Evolutionary conservation across 2,888 invertebrate genomes (phyloP).

Genomic region (Diachrysia chrysitis): DNA sequence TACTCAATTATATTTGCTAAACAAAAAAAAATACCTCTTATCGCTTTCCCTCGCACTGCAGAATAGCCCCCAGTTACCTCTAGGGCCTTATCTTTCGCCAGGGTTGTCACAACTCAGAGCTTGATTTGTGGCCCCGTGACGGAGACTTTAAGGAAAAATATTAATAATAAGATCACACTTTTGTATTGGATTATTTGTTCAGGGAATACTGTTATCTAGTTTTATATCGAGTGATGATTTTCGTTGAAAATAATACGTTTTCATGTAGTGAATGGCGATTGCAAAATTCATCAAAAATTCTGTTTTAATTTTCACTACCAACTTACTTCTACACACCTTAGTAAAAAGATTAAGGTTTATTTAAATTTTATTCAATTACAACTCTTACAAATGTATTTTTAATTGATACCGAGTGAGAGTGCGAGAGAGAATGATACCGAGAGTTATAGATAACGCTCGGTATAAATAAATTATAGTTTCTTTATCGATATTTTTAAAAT

Average conservation of each 20-base stretch:
- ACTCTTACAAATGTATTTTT: too few relatives aligned
- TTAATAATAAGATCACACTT: conserved; percentile 41
- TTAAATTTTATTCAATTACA: too few relatives aligned
- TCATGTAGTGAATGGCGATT: background rate
- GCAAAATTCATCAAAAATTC: too few relatives aligned
- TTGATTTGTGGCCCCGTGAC: conserved; percentile 74
- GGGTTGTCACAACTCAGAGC: conserved; percentile 68
- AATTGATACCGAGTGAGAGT: too few relatives aligned
- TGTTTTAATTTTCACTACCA: too few relatives aligned
- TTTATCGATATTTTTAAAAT: too few relatives aligned
- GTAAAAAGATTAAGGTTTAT: too few relatives aligned
- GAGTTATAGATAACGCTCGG: too few relatives aligned
- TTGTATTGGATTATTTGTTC: conserved; percentile 7
- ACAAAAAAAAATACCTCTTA: conserved; percentile 28
- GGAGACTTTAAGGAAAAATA: conserved; percentile 38
- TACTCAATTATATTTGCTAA: background rate
- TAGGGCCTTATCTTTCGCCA: conserved; percentile 72
- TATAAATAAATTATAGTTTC: too few relatives aligned
- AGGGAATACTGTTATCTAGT: background rate
- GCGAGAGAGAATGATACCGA: too few relatives aligned
- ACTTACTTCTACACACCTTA: too few relatives aligned
- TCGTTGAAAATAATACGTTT: background rate
- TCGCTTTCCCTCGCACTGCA: conserved; percentile 21
- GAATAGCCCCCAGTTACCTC: conserved; percentile 62
- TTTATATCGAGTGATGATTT: background rate